A percentile compares a stretch with the other conserved stretches of the same genome.
These are phyloP conservation scores for Cynopterus sphinx DNA, from an alignment of 2,797 vertebrate genomes.

Conservation along the genomic window DNA sequence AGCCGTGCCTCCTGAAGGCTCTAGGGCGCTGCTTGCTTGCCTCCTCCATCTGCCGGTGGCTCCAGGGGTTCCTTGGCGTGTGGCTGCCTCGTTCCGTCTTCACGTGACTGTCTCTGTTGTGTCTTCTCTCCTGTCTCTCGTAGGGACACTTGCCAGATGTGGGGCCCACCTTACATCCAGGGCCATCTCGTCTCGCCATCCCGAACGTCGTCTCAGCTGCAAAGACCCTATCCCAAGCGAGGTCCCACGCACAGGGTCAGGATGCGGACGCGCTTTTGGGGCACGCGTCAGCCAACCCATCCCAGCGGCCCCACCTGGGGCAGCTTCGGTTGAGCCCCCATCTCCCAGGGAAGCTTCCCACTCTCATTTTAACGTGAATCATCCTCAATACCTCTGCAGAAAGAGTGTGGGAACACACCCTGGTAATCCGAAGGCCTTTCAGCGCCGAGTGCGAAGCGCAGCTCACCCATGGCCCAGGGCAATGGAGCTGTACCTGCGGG, in stretches of 20 bases:
- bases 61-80: neutral
- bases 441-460: neutral
- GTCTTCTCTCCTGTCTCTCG: neutral
- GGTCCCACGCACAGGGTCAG: neutral
- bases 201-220: too few species aligned
- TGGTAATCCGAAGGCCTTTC: neutral
- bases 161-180: neutral
- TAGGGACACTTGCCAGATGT: neutral
- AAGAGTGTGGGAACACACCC: rapidly evolving
- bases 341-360: neutral
- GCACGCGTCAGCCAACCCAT: neutral
- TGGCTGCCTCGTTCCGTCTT: rapidly evolving
- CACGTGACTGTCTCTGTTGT: rapidly evolving
- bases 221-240: neutral
- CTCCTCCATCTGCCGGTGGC: neutral
- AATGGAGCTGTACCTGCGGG: neutral
- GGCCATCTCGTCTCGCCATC: neutral
- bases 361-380: neutral
- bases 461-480: neutral
- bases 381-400: too few species aligned
- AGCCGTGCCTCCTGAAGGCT: neutral
- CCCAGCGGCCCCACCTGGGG: neutral
- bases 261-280: rapidly evolving
- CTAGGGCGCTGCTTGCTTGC: neutral
- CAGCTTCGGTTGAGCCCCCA: too few species aligned